Base-by-base conservation (phyloP, 2,888 invertebrate species). In the Octodonta nipae region DNA sequence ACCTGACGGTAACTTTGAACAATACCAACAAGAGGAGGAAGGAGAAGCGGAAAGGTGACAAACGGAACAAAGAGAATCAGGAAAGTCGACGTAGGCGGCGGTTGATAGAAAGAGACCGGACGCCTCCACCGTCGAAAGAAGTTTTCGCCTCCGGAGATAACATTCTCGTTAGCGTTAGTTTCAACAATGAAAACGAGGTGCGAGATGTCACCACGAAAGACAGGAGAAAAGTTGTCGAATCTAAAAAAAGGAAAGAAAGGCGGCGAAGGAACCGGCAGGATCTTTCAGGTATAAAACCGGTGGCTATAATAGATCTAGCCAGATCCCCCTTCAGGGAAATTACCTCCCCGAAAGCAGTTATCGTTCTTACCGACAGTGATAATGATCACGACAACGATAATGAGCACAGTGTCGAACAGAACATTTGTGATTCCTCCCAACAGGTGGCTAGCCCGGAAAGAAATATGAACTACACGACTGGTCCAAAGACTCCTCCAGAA, bases 61-160 rank as follows among this genome's bases (percentile, higher is more conserved):
- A 43, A 44, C 35, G 46, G 52, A 44, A 30, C 40, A 36, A 49
- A 43, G 36, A 50, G 47, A 39, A 20, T 32, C 32, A 37, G 47
- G 54, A 49, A 47, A 52, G 37, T 28, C 44, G 40, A 29, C 33
- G 42, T 38, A 38, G 58, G 16, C 63, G 61, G 27, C 63, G 63
- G 42, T 47, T 62, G 20, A 57, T 56, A 32, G 50, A 60, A 14
- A 47, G 50, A 13, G 60, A 61, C 28, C 50, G 60, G 25, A 71
- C 71, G 0, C 68, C 67, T n/a, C 71, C 68, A 31, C 82, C 84
- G 1, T 81, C 82, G 2, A 89, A 89, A 58, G 88, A 88, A 63
- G 86, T 91, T 3, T 89, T 87, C 57, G 86, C 89, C 1, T 87
- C 88, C 7, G 89, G 89, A 3, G 86, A 89, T 61, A 89, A 88